A percentile compares a stretch with the other conserved stretches of the same genome.
Evolutionary conservation across 2,888 invertebrate species (phyloP).

Genomic region (Napeogenes sylphis): DNA sequence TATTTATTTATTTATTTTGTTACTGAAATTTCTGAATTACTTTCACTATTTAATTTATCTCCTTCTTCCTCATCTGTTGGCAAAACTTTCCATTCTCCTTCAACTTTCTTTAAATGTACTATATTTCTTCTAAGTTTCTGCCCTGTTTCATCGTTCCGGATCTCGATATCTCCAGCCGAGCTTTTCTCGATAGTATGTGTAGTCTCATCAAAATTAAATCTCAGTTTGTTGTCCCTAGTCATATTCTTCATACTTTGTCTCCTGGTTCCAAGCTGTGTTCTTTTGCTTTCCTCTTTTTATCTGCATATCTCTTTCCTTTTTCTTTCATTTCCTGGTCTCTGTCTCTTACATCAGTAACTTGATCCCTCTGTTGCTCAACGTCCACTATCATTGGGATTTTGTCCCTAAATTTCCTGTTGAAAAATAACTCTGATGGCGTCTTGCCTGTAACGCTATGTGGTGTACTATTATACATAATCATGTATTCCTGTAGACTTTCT

Average conservation of each 20-base stretch:
- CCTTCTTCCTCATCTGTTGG: no score
- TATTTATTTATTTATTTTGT: not conserved
- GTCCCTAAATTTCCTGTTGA: slow-evolving; percentile 35
- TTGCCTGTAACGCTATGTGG: slow-evolving; percentile 34
- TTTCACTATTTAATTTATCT: no score
- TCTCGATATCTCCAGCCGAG: slow-evolving; percentile 9
- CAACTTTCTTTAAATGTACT: slow-evolving; percentile 24
- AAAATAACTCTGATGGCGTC: slow-evolving; percentile 35
- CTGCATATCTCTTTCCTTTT: slow-evolving; percentile 26
- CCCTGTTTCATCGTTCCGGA: slow-evolving; percentile 16
- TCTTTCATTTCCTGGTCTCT: slow-evolving; percentile 27
- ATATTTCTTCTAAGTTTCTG: slow-evolving; percentile 15
- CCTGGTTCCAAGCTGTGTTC: slow-evolving; percentile 12
- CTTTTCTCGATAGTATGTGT: slow-evolving; percentile 10
- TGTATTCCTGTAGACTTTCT: slow-evolving; percentile 5
- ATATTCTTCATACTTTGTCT: slow-evolving; percentile 26
- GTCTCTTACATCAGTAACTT: slow-evolving; percentile 23
- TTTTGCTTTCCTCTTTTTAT: slow-evolving; percentile 23
- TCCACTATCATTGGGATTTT: slow-evolving; percentile 30
- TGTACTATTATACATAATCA: slow-evolving; percentile 12
- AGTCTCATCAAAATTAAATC: slow-evolving; percentile 14
- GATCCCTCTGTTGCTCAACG: slow-evolving; percentile 17
- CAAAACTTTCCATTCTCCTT: slow-evolving; percentile 23
- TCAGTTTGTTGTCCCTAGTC: slow-evolving; percentile 22
- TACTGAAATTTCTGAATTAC: no score